phyloP scores from a whole-genome alignment of 2,797 vertebrate species.

The Petrocephalus sullivani region DNA sequence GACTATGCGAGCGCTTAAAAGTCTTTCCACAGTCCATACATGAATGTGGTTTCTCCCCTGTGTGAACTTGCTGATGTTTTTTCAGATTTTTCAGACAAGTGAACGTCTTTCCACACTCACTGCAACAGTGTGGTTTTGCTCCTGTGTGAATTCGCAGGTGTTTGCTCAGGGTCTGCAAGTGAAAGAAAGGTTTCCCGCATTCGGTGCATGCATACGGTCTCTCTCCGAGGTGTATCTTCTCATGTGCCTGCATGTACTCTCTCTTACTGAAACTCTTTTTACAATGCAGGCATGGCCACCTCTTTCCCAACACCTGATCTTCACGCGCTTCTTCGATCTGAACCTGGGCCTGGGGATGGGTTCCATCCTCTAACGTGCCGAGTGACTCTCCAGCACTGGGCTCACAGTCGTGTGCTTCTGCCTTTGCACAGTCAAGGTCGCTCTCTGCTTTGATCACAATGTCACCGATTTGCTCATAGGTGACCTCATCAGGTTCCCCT shows the following conservation, averaged over 20 bases:
- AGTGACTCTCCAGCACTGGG: not conserved
- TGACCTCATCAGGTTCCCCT: not conserved
- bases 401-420: not conserved
- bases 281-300: not conserved
- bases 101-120: not conserved
- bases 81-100: not conserved
- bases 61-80: not conserved
- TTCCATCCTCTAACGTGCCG: not conserved
- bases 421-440: not conserved
- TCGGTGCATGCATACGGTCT: not conserved
- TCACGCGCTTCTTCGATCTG: not conserved
- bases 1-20: not conserved
- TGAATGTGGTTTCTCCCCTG: not conserved
- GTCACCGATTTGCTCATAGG: not conserved
- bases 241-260: not conserved
- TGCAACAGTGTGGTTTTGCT: not conserved
- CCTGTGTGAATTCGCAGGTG: not conserved
- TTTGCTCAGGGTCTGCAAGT: conserved; percentile 8
- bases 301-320: not conserved
- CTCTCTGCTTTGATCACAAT: not conserved
- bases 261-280: not conserved
- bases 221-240: not conserved
- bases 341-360: not conserved
- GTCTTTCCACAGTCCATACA: conserved; percentile 3
- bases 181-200: not conserved